Percentiles rank a stretch among this genome's conserved stretches.
These are phyloP conservation scores for Charaxes varanes DNA, from an alignment of 1,140 invertebrate species.

Conservation along the genomic window DNA sequence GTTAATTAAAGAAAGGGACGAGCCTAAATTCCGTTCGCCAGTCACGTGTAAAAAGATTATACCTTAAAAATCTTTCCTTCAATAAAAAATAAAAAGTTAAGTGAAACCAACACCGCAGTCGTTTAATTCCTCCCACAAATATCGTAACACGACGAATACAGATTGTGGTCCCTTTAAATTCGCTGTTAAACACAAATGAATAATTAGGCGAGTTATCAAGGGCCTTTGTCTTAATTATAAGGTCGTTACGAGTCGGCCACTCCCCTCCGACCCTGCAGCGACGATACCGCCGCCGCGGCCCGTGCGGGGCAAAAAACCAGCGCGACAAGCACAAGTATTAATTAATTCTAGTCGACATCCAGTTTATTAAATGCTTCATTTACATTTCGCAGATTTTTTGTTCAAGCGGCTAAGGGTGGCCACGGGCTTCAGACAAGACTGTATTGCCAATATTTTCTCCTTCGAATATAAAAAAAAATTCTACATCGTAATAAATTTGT, in stretches of 20 bases:
- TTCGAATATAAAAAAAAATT: not conserved
- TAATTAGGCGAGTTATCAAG: conserved; percentile 55
- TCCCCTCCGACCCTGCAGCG: conserved; percentile 40
- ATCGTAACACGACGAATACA: conserved; percentile 32
- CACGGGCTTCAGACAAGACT: no score
- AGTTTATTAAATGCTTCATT: conserved; percentile 65
- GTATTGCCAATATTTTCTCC: no score
- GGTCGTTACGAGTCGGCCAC: conserved; percentile 53
- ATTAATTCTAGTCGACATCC: conserved; percentile 55
- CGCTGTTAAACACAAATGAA: conserved; percentile 36
- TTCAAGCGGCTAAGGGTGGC: conserved; percentile 7
- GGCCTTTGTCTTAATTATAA: conserved; percentile 67
- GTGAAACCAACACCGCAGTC: conserved; percentile 9
- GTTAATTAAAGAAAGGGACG: no score
- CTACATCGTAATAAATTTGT: no score
- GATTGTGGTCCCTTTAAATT: conserved; percentile 49
- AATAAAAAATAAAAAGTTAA: conserved; percentile 5
- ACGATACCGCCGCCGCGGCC: conserved; percentile 46
- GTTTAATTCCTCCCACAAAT: conserved; percentile 2
- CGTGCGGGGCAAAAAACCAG: conserved; percentile 55
- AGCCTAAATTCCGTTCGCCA: no score
- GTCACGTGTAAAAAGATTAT: no score
- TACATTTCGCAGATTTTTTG: conserved; percentile 50
- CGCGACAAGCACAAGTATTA: conserved; percentile 63
- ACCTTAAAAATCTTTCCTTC: no score